Percentiles rank a stretch among this genome's conserved stretches.
Conservation (phyloP, 2,888 invertebrate genomes). For the Arrhopalites spinosus region DNA sequence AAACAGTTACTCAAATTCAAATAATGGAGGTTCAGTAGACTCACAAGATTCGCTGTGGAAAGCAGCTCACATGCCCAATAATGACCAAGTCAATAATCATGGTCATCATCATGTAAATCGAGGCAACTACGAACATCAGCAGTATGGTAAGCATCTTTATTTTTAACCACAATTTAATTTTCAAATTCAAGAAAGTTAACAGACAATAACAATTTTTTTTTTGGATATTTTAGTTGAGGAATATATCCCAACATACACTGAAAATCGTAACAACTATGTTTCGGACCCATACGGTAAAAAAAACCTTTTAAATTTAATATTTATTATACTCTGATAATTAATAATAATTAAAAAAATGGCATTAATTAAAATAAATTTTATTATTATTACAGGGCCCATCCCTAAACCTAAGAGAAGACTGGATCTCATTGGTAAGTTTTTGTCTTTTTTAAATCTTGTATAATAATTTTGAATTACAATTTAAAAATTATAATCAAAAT, state of each 20-base stretch:
- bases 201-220: too few relatives aligned
- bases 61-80: constrained; percentile 56
- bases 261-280: constrained; percentile 56
- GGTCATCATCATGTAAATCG: constrained; percentile 48
- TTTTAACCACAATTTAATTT: too few relatives aligned
- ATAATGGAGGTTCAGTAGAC: constrained; percentile 93
- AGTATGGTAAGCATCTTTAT: constrained; percentile 3
- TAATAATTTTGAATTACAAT: not conserved
- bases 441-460: not conserved
- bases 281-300: constrained; percentile 79
- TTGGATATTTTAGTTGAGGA: constrained; percentile 47
- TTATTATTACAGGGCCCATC: too few relatives aligned
- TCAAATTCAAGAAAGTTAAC: too few relatives aligned
- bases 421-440: constrained; percentile 79
- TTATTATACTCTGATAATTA: too few relatives aligned
- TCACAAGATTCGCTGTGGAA: constrained; percentile 94
- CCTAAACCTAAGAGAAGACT: constrained; percentile 87
- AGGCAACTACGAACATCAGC: constrained; percentile 55
- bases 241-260: constrained; percentile 53
- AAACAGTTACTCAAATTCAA: constrained; percentile 89
- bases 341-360: too few relatives aligned
- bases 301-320: too few relatives aligned
- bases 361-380: too few relatives aligned
- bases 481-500: not conserved
- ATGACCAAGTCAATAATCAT: constrained; percentile 59